Evolutionary conservation across 2,797 vertebrate genomes (phyloP), one percentile per base, ranked within the genome.

Genomic region (Arctocebus calabarensis): DNA sequence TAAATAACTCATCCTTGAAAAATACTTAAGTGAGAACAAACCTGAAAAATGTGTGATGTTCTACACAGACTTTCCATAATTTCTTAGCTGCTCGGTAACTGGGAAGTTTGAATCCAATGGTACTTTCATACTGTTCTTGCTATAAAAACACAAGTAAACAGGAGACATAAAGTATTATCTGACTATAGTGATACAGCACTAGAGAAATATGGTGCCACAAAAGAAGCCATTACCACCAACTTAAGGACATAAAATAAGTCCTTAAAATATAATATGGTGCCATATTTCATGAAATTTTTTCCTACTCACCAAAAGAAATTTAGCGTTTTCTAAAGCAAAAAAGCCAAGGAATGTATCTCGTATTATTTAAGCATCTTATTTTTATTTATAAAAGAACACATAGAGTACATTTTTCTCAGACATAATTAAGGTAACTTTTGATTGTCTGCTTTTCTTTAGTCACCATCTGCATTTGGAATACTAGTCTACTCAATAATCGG

Each of bases 41-140:
- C 99, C 99, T 99, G 98, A 99, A 99, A 98, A 99, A 99, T 0
- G 99, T 99, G 92, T 99, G 99, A 96, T 99, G 99, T 66, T 99
- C 99, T 57, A 99, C 99, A 90, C 99, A 99, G 48, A 99, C 99
- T 98, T 99, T 99, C 99, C 99, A 99, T 95, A 99, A 98, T 97
- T 99, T 99, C 98, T 99, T 99, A 2, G 99, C 99, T 79, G 99
- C 99, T 97, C 99, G 99, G 97, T 99, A 99, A 98, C 99, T 99
- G 62, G 99, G 99, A 95, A 99, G 98, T 94, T 99, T 99, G 98
- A 99, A 99, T 74, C 99, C 99, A 79, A 99, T 99, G 57, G 99
- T 99, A 98, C 99, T 99, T 98, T 99, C 99, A 88, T 99, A 99
- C 78, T 99, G 99, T 91, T 99, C 99, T 98, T 99, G 99, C 99